phyloP scores from a whole-genome alignment of 2,113 vertebrate species.

The Orycteropus afer region DNA sequence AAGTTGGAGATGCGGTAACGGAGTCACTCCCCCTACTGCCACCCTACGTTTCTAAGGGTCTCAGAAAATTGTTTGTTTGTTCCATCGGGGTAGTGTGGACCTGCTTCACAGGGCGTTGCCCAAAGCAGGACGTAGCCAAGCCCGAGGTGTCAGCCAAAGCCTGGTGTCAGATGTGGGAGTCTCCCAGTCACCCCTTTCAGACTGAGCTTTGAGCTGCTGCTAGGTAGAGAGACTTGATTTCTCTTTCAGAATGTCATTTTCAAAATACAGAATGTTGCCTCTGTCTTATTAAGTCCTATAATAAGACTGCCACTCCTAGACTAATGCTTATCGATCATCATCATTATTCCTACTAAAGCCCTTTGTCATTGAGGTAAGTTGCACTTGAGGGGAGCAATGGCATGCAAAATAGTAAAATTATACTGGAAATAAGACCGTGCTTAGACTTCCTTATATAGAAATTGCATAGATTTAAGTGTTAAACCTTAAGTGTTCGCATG shows the following conservation, averaged over 20 bases:
- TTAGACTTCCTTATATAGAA: neutral
- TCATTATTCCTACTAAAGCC: conserved; percentile 40
- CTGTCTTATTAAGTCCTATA: neutral
- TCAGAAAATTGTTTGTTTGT: conserved; percentile 30
- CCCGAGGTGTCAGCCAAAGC: neutral
- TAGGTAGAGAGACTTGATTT: neutral
- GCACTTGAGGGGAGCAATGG: neutral
- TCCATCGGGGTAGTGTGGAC: neutral
- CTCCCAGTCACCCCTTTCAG: neutral
- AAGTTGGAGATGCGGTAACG: conserved; percentile 41
- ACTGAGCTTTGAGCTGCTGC: neutral
- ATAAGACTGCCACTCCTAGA: neutral
- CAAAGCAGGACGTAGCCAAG: neutral
- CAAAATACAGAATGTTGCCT: neutral
- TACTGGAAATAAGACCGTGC: neutral
- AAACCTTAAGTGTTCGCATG: neutral
- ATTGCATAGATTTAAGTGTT: neutral
- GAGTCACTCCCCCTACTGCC: neutral
- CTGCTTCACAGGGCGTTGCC: neutral
- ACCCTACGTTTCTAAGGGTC: conserved; percentile 59
- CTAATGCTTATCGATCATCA: neutral
- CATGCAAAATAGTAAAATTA: conserved; percentile 8
- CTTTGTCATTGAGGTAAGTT: conserved; percentile 69
- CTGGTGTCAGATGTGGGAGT: neutral
- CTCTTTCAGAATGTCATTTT: conserved; percentile 42